Evolutionary conservation across 1,140 invertebrate species (phyloP), one percentile per base, ranked within the genome.

Genomic region (Eulimnadia texana): DNA sequence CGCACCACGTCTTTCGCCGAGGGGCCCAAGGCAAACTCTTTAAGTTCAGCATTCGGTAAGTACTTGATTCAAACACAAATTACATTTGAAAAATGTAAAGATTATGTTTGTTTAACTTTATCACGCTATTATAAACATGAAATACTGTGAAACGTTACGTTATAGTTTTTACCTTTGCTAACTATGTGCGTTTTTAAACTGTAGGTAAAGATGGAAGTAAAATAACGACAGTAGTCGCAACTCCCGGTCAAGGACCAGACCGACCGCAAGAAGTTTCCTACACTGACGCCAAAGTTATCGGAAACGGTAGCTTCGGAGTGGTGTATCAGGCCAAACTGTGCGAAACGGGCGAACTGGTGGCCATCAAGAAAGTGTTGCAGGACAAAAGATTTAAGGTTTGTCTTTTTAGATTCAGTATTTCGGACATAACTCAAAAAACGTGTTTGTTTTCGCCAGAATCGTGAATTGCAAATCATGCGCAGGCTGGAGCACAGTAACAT

Each of bases 341-440:
- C 73, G 93, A 96, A 73, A 90, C 89, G 63, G 86, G 86, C 66
- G 93, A 98, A 77, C 83, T 94, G 76, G 94, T 99, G 68, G 97
- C 97, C 67, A 99, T 99, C 74, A 99, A 99, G 77, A 98, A 98
- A 80, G 97, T 99, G 73, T 84, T 99, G 69, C 97, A 99, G 78
- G 95, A 98, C 77, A 98, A 98, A 77, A 82, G 93, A 77, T 97
- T 96, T 82, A 95, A 96, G 84, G 92, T 94, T 68, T 70, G 69
- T 54, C 19, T 42, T 42, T 6, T 20, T 54, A 3, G 13, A 2
- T 23, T 24, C 25, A 10, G 22, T 13, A 22, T 19, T 52, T 52
- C 2, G 51, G 22, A n/a, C 51, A n/a, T 2, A 52, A 57, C 10
- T 57, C 24, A 57, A 25, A 11, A 29, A 1, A 60, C 23, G 50